Evolutionary conservation across 2,113 vertebrate genomes (phyloP).

Genomic region (Salvator merianae): DNA sequence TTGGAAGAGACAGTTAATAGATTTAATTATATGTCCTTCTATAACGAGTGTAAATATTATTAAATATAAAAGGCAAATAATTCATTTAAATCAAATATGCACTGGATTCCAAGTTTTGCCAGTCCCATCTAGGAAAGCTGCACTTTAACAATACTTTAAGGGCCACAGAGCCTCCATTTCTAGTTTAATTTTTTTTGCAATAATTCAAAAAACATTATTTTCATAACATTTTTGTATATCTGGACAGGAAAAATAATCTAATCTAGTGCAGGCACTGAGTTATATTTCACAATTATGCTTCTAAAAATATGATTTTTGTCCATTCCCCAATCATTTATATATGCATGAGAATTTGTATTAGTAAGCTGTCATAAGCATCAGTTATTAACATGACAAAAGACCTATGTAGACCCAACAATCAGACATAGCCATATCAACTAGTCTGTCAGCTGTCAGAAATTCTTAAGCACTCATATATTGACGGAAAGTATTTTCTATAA

Average conservation of each 20-base stretch:
- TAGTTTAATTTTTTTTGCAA: background rate
- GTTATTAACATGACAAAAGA: constrained; percentile 21
- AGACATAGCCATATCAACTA: constrained; percentile 21
- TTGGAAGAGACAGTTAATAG: background rate
- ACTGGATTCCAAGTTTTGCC: background rate
- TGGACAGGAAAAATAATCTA: background rate
- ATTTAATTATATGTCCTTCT: constrained; percentile 15
- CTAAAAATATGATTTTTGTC: background rate
- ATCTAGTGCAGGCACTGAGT: background rate
- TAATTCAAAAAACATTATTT: background rate
- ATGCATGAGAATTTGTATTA: constrained; percentile 11
- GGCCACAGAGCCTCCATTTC: background rate
- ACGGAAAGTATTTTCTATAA: constrained; percentile 7
- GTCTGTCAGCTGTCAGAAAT: constrained; percentile 44
- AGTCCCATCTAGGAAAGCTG: background rate
- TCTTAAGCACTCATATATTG: constrained; percentile 28
- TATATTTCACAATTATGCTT: background rate
- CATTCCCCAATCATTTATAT: background rate
- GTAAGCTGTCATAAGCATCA: constrained; percentile 18
- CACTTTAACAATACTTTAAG: background rate
- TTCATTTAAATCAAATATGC: background rate
- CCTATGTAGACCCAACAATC: constrained; percentile 7
- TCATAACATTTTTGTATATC: constrained; percentile 8
- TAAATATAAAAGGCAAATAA: background rate
- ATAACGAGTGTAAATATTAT: background rate